Evolutionary conservation across 1,140 invertebrate genomes (phyloP), one percentile per base, ranked within the genome.

Genomic region (Prorops nasuta): DNA sequence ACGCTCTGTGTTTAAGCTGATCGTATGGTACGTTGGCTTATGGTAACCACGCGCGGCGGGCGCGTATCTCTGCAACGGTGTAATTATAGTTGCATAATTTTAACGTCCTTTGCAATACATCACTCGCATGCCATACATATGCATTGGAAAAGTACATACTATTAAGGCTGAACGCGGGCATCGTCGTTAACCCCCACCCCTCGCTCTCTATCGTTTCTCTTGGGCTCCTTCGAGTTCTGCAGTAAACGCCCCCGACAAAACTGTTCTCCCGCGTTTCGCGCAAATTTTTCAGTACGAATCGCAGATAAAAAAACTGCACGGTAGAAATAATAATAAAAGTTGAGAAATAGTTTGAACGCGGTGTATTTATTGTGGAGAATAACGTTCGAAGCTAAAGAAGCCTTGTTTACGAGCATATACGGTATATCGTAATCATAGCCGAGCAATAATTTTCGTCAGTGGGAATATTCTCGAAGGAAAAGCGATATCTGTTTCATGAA

Each of bases 1-100:
- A 60, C 37, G 42, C 18, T n/a, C 47, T 40, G 40, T 60, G 42
- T 57, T 66, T 66, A 55, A 60, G 37, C n/a, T n/a, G n/a, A n/a
- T n/a, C n/a, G n/a, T n/a, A n/a, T n/a, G 48, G 18, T 31, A 31
- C 32, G 37, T 42, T 34, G 28, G 15, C 31, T 37, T 21, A 24
- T 19, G 42, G 34, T 37, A n/a, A n/a, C n/a, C n/a, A 37, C 9
- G 7, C 15, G 15, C 16, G 10, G 36, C n/a, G 19, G 24, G 21
- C 38, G 8, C 38, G 28, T 21, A 14, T 9, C 6, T 46, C 12
- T 3, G 10, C 14, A 16, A 36, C 48, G 42, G 57, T 54, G 64
- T 71, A 74, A 76, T 73, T 75, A 68, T 51, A 65, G 64, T 56
- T 49, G 61, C 62, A 66, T 70, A 70, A 72, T 73, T 69, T 68